phyloP scores from a whole-genome alignment of 2,113 vertebrate genomes.

The Dryoscopus gambensis region DNA sequence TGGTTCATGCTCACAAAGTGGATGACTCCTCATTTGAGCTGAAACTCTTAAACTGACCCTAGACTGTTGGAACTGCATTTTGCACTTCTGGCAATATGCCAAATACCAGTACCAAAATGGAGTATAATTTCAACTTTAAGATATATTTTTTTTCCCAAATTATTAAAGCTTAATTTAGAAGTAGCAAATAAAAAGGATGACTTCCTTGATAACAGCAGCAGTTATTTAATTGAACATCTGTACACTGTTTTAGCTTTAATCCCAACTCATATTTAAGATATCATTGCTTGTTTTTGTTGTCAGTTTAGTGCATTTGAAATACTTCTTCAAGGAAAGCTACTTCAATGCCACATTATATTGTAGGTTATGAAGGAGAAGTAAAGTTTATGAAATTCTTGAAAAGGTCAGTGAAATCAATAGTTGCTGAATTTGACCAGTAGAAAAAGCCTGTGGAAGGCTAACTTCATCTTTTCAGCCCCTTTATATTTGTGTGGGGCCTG shows the following conservation, averaged over 20 bases:
- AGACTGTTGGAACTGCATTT: neutral
- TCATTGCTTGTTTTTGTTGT: neutral
- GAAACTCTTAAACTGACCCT: neutral
- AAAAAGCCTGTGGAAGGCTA: neutral
- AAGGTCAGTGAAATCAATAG: neutral
- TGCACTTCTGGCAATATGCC: neutral
- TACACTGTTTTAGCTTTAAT: neutral
- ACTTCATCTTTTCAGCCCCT: neutral
- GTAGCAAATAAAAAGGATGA: neutral
- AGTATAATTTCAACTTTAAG: neutral
- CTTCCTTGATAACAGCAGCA: neutral
- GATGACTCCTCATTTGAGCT: neutral
- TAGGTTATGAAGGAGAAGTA: neutral
- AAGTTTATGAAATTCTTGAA: neutral
- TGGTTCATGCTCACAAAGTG: neutral
- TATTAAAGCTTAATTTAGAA: neutral
- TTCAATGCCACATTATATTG: neutral
- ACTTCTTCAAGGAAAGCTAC: neutral
- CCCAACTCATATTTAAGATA: neutral
- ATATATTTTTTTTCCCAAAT: neutral
- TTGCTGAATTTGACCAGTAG: neutral
- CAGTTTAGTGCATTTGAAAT: neutral
- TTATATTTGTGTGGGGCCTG: neutral
- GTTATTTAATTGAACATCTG: neutral
- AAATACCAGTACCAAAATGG: neutral